Evolutionary conservation across 2,888 invertebrate genomes (phyloP), one percentile per base, ranked within the genome.

Genomic region (Leucania comma): DNA sequence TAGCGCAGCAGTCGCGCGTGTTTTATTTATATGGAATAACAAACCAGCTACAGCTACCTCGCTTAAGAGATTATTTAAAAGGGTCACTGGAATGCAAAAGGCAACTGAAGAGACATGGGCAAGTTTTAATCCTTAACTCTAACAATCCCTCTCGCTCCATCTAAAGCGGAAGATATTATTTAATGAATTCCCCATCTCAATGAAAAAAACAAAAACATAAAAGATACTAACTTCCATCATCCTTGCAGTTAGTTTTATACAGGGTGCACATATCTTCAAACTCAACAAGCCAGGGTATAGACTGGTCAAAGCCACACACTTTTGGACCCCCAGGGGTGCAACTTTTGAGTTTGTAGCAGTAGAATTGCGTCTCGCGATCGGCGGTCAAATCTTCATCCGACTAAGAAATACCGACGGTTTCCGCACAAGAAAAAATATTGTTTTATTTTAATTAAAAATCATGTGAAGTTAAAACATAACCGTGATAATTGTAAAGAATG

Each of bases 191-290:
- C 20, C 42, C 42, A 42, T 3, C 1, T 26, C 3, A 20, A 4
- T 2, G 4, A 2, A 24, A 50, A 69, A 69, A 50, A 56, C 53
- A 46, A 71, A 46, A 24, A 42, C 29, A 57, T 10, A n/a, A 48
- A 38, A 24, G 3, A 8, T 72, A 88, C 92, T 87, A 74, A 93
- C 93, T 54, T 69, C 90, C 90, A 9, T 64, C 72, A 17, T 66
- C 69, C 0, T 75, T 9, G 72, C 94, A 94, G 69, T 93, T 94
- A 2, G 82, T 82, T 53, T 83, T 86, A 60, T 90, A 86, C 50
- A 93, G 68, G 0, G 84, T 85, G 65, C 94, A 94, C 20, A 81
- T 20, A 58, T 92, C 89, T 14, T 82, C 87, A 68, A 94, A 94
- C 32, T 85, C 81, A 0, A 89, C 90, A 3, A 93, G 67, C 32